These are phyloP conservation scores for Toxotes lorentzi DNA, from an alignment of 2,797 vertebrate genomes.

Conservation along the genomic window DNA sequence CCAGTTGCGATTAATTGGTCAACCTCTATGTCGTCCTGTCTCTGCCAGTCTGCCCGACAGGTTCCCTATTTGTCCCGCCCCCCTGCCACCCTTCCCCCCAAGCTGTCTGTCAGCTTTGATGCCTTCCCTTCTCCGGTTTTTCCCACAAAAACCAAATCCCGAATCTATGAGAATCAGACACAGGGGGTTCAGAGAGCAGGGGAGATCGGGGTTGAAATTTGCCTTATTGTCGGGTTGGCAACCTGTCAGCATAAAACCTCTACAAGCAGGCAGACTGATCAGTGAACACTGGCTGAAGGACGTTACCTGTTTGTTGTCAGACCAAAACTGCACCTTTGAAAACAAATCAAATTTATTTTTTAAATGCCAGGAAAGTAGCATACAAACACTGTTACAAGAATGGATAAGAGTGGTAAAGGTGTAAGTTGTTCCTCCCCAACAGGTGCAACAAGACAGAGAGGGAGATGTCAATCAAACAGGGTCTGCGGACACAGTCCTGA, in stretches of 20 bases:
- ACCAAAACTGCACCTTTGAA: background rate
- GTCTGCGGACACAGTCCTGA: background rate
- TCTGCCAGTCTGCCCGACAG: constrained; percentile 24
- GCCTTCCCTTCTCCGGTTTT: constrained; percentile 37
- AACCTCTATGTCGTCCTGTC: constrained; percentile 36
- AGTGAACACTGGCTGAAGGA: constrained; percentile 6
- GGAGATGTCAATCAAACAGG: background rate
- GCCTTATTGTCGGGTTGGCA: constrained; percentile 33
- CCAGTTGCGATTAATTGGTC: constrained; percentile 70
- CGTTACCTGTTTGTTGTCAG: background rate
- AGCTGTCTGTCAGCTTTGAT: constrained; percentile 52
- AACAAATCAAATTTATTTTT: background rate
- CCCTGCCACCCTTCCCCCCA: background rate
- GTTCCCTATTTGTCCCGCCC: constrained; percentile 15
- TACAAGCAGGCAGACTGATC: constrained; percentile 18
- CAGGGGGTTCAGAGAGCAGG: constrained; percentile 24
- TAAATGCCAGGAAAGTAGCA: background rate
- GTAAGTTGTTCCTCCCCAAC: background rate
- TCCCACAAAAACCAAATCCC: constrained; percentile 59
- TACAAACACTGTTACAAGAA: no score
- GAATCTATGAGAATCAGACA: constrained; percentile 39
- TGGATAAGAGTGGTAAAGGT: background rate
- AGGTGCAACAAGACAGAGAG: background rate
- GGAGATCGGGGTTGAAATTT: constrained; percentile 50
- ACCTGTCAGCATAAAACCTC: constrained; percentile 32